These are phyloP conservation scores for Laothoe populi DNA, from an alignment of 2,888 invertebrate genomes.

Conservation along the genomic window DNA sequence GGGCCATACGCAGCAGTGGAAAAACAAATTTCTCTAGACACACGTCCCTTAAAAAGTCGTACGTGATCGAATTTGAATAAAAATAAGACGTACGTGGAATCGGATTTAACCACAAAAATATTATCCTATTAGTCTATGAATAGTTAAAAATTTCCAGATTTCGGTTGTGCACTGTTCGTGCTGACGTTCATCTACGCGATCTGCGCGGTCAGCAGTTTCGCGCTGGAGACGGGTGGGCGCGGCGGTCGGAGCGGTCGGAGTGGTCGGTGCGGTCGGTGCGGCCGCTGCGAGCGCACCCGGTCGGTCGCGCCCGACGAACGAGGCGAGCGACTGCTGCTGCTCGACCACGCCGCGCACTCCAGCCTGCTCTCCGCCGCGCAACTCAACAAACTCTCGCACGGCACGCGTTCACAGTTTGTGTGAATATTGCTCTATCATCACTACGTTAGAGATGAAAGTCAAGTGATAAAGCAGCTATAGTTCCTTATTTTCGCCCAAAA, in stretches of 20 bases:
- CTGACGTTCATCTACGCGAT: conserved; percentile 77
- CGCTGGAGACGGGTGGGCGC: conserved; percentile 66
- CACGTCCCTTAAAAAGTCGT: no score
- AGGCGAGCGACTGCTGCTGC: conserved; percentile 69
- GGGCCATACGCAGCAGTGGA: no score
- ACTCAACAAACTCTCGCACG: conserved; percentile 70
- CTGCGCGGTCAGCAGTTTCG: conserved; percentile 76
- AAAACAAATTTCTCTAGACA: no score
- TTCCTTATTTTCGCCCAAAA: neutral
- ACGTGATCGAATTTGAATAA: no score
- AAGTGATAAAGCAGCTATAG: neutral
- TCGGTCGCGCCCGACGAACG: conserved; percentile 63
- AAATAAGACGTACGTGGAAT: no score
- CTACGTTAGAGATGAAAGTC: neutral
- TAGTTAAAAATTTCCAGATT: conserved; percentile 53
- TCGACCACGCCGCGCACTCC: conserved; percentile 77
- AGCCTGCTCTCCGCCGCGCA: conserved; percentile 77
- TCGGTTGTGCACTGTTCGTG: conserved; percentile 69
- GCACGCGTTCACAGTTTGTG: conserved; percentile 74
- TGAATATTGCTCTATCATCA: conserved; percentile 42
- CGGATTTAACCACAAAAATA: no score
- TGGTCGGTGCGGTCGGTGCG: conserved; percentile 41
- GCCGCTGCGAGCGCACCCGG: neutral
- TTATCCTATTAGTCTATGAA: neutral
- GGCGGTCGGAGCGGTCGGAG: conserved; percentile 37